These are phyloP conservation scores for Bubalus kerabau DNA, from an alignment of 2,113 vertebrate species.

Conservation along the genomic window DNA sequence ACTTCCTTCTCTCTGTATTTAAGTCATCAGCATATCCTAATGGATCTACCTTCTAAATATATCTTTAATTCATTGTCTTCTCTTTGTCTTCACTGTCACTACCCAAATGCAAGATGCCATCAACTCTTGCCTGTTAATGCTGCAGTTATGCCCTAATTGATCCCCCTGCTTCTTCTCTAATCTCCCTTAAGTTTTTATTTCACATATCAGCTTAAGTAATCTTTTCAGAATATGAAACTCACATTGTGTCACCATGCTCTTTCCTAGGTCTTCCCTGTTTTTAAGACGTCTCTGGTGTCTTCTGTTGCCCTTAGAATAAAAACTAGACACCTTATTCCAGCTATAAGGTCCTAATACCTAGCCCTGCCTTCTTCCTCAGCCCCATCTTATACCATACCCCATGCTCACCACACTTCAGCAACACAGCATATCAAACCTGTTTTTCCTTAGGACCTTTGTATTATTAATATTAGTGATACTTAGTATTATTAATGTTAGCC, in stretches of 20 bases:
- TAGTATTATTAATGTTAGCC: background rate
- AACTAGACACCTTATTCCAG: background rate
- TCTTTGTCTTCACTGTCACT: background rate
- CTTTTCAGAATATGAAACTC: background rate
- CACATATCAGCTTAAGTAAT: background rate
- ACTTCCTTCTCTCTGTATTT: background rate
- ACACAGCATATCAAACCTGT: background rate
- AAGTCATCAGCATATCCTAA: background rate
- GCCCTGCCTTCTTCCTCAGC: no score
- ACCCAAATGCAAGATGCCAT: background rate
- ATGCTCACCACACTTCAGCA: background rate
- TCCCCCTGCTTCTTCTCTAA: background rate
- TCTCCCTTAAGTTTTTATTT: background rate
- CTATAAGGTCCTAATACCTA: background rate
- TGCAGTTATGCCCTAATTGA: background rate
- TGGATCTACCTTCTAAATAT: background rate
- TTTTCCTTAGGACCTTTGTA: background rate
- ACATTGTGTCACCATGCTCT: background rate
- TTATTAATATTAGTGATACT: background rate
- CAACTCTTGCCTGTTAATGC: background rate
- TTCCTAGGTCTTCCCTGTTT: background rate
- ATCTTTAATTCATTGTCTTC: background rate
- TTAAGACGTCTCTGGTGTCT: background rate
- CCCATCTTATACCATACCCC: background rate
- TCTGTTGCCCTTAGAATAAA: background rate